Evolutionary conservation across 1,140 invertebrate genomes (phyloP).

Genomic region (Elymnias hypermnestra): DNA sequence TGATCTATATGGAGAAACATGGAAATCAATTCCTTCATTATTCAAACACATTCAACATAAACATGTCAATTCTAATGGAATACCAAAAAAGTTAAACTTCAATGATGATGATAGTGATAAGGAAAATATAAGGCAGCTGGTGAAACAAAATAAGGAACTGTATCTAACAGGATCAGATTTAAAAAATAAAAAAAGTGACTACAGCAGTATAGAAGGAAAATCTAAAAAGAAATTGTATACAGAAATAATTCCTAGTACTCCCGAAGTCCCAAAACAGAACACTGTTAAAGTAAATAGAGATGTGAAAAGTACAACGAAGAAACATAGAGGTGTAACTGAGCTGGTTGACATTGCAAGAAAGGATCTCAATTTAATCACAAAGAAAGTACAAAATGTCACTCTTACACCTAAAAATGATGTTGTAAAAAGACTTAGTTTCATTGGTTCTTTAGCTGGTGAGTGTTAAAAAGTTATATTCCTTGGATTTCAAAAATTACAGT

Average conservation of each 20-base stretch:
- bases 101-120: conserved; percentile 59
- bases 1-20: conserved; percentile 60
- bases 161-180: conserved; percentile 50
- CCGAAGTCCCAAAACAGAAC: conserved; percentile 40
- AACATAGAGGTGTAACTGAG: conserved; percentile 49
- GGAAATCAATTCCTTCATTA: conserved; percentile 58
- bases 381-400: conserved; percentile 34
- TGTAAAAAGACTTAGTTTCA: conserved; percentile 48
- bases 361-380: conserved; percentile 37
- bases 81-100: conserved; percentile 55
- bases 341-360: conserved; percentile 40
- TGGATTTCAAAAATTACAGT: background rate
- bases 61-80: conserved; percentile 32
- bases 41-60: conserved; percentile 46
- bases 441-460: conserved; percentile 60
- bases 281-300: conserved; percentile 16
- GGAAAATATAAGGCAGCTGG: conserved; percentile 43
- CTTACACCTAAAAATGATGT: conserved; percentile 27
- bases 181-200: conserved; percentile 31
- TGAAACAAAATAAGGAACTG: conserved; percentile 39
- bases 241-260: conserved; percentile 51
- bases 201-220: conserved; percentile 37
- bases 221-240: conserved; percentile 63
- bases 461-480: background rate
- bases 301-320: conserved; percentile 42